A percentile compares a stretch with the other conserved stretches of the same genome.
Evolutionary conservation across 2,113 vertebrate genomes (phyloP).

Genomic region (Blennius ocellaris): DNA sequence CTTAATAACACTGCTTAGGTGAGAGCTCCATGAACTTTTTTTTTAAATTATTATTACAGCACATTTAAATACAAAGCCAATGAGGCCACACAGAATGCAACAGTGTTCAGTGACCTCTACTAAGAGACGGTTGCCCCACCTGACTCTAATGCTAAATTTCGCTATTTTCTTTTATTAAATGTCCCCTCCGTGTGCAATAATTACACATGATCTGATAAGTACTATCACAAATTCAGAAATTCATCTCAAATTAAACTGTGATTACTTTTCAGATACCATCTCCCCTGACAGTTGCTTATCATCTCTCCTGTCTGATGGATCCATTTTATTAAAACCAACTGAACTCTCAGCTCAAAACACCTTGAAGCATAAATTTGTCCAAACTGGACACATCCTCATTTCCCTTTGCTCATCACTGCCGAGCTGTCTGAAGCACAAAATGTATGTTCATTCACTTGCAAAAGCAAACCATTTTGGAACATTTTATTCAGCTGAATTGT

Average conservation of each 20-base stretch:
- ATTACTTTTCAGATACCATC: not conserved
- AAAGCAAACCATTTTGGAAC: not conserved
- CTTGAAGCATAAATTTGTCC: not conserved
- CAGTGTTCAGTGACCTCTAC: slow-evolving; percentile 23
- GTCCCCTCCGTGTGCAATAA: too few species aligned
- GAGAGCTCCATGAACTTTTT: too few species aligned
- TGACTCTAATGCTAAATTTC: not conserved
- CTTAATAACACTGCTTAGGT: too few species aligned
- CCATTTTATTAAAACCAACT: not conserved
- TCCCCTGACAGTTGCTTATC: not conserved
- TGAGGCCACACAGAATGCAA: not conserved
- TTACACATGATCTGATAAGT: not conserved
- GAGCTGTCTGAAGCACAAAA: too few species aligned
- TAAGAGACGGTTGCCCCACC: not conserved
- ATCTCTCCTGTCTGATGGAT: not conserved
- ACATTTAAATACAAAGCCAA: too few species aligned
- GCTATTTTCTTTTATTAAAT: not conserved
- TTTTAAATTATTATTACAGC: too few species aligned
- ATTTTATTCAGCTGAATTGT: slow-evolving; percentile 9
- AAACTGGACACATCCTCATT: not conserved
- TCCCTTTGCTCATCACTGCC: not conserved
- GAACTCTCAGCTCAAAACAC: not conserved
- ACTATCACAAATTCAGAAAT: not conserved
- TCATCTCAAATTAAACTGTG: not conserved
- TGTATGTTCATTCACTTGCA: not conserved